A percentile compares a stretch with the other conserved stretches of the same genome.
These are phyloP conservation scores for Hypanus sabinus DNA, from an alignment of 2,113 vertebrate genomes.

Conservation along the genomic window DNA sequence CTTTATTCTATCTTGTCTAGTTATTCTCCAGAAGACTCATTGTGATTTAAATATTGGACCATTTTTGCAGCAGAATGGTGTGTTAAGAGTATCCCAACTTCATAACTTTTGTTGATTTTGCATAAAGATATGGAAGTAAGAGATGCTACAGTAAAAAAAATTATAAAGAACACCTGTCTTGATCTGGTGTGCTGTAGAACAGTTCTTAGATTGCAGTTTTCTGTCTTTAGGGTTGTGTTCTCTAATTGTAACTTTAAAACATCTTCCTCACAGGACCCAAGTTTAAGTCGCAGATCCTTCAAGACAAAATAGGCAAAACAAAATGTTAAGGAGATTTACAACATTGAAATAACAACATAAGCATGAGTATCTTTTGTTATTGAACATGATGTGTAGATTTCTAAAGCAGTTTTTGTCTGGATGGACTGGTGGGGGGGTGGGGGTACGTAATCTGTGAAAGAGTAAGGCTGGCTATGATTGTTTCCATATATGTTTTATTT, in stretches of 20 bases:
- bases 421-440: too few species aligned
- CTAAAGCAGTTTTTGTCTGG: background rate
- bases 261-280: constrained; percentile 3
- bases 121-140: background rate
- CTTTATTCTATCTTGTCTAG: background rate
- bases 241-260: background rate
- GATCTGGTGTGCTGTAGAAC: background rate
- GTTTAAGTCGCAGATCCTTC: background rate
- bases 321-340: background rate
- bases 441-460: too few species aligned
- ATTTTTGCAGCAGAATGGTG: background rate
- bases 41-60: background rate
- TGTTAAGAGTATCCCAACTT: background rate
- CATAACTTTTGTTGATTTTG: background rate
- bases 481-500: too few species aligned
- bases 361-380: background rate
- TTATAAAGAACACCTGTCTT: background rate
- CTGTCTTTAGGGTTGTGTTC: background rate
- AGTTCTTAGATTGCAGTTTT: background rate
- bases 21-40: background rate
- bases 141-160: background rate
- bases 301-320: background rate
- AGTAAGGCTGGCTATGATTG: too few species aligned
- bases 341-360: background rate
- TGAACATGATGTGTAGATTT: background rate